phyloP scores from a whole-genome alignment of 2,797 vertebrate genomes.

The Falco rusticolus region DNA sequence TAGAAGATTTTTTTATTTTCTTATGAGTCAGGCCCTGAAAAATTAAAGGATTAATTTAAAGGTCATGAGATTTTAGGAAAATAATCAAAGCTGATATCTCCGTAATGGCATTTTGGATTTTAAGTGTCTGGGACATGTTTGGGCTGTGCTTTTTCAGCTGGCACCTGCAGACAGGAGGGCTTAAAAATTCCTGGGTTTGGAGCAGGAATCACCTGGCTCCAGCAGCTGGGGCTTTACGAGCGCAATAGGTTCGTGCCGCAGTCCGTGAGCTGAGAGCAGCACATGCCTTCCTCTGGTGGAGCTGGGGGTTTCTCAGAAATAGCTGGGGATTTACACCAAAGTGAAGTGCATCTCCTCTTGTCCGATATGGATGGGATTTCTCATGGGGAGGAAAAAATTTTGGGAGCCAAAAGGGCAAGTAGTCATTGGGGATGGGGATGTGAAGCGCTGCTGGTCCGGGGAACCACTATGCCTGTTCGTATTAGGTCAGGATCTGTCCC shows the following conservation, averaged over 20 bases:
- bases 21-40: not conserved
- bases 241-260: rapidly evolving
- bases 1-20: not conserved
- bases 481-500: not conserved
- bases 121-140: not conserved
- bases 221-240: not conserved
- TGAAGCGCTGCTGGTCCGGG: not conserved
- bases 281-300: not conserved
- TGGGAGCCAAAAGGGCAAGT: not conserved
- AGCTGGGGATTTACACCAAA: not conserved
- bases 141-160: not conserved
- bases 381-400: not conserved
- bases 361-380: not conserved
- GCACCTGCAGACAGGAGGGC: not conserved
- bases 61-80: not conserved
- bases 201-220: not conserved
- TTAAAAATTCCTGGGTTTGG: not conserved
- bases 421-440: not conserved
- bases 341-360: not conserved
- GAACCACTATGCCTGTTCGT: not conserved
- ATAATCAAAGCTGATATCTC: not conserved
- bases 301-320: not conserved
- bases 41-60: not conserved
- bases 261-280: not conserved
- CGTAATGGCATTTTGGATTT: not conserved